A percentile compares a stretch with the other conserved stretches of the same genome.
Evolutionary conservation across 2,113 vertebrate genomes (phyloP).

Genomic region (Prochilodus magdalenae): DNA sequence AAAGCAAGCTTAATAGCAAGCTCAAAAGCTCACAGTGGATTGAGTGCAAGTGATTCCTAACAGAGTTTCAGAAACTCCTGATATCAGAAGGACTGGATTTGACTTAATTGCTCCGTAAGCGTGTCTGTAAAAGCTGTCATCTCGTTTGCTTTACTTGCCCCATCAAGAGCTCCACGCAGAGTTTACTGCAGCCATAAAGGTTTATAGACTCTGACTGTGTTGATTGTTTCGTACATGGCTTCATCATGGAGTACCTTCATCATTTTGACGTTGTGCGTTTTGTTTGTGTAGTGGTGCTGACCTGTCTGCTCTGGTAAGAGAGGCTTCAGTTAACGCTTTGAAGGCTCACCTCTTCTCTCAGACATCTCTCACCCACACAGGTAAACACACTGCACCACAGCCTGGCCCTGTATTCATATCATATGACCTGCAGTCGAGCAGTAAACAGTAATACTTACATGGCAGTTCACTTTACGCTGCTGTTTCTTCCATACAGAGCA

Average conservation of each 20-base stretch:
- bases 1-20: too few species aligned
- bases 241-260: background rate
- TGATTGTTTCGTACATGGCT: background rate
- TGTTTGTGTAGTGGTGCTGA: slow-evolving; percentile 85
- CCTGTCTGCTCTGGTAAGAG: slow-evolving; percentile 90
- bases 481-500: slow-evolving; percentile 52
- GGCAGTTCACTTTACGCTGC: background rate
- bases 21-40: too few species aligned
- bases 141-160: too few species aligned
- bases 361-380: slow-evolving; percentile 34
- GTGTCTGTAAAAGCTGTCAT: too few species aligned
- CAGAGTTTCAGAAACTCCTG: too few species aligned
- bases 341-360: slow-evolving; percentile 67
- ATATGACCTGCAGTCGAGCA: background rate
- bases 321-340: slow-evolving; percentile 89
- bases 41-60: too few species aligned
- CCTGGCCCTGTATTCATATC: background rate
- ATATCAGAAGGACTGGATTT: too few species aligned
- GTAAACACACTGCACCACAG: slow-evolving; percentile 54
- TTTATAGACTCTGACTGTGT: background rate
- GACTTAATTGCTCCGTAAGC: too few species aligned
- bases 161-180: too few species aligned
- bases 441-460: background rate
- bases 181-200: too few species aligned
- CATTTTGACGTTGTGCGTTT: background rate